Conservation (phyloP, 2,797 vertebrate species). For the Sus cebifrons region DNA sequence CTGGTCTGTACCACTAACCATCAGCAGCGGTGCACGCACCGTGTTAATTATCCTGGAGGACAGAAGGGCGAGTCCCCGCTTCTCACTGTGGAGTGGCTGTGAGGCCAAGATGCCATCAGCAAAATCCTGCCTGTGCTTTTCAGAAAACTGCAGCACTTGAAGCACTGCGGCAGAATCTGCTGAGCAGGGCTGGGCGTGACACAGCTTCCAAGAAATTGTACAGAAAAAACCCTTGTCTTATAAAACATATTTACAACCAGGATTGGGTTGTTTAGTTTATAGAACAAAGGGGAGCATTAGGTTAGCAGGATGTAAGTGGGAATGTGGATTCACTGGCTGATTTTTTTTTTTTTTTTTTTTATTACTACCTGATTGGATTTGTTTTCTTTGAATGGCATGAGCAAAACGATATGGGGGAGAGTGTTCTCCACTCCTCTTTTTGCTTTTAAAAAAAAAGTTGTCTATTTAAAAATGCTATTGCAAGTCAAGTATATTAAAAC, state of each 20-base stretch:
- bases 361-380: constrained; percentile 61
- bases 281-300: constrained; percentile 36
- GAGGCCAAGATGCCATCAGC: constrained; percentile 73
- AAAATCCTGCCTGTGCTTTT: constrained; percentile 72
- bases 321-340: constrained; percentile 46
- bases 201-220: constrained; percentile 10
- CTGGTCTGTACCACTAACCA: not conserved
- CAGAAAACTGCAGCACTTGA: constrained; percentile 31
- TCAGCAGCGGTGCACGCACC: not conserved
- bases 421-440: not conserved
- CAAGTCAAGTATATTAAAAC: not conserved
- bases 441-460: not conserved
- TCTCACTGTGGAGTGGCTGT: constrained; percentile 23
- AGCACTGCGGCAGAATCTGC: constrained; percentile 48
- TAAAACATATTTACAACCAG: not conserved
- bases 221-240: not conserved
- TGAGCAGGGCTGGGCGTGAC: not conserved
- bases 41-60: constrained; percentile 42
- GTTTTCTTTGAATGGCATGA: constrained; percentile 64
- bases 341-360: not conserved
- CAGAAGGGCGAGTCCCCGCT: not conserved
- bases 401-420: not conserved
- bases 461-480: constrained; percentile 40
- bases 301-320: not conserved
- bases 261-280: constrained; percentile 44